Percentiles rank a stretch among this genome's conserved stretches.
Conservation (phyloP, 1,140 invertebrate species). For the Ridgeia piscesae region DNA sequence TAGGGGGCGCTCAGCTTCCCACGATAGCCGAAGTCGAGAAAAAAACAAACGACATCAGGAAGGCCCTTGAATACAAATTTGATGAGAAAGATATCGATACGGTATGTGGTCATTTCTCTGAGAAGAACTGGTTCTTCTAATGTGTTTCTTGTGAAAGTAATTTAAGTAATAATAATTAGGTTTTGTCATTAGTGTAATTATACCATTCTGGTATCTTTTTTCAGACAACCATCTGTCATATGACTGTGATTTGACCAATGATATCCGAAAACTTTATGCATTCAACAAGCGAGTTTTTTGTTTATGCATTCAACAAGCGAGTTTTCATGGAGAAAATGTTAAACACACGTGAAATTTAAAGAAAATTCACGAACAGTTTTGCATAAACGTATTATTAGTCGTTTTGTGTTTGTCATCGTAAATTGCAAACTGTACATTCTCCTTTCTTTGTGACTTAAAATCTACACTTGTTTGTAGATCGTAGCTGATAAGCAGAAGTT, state of each 20-base stretch:
- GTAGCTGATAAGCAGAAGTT: conserved; percentile 91
- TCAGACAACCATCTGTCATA: background rate
- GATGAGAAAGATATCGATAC: conserved; percentile 74
- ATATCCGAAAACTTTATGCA: background rate
- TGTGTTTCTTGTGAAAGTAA: background rate
- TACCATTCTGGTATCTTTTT: background rate
- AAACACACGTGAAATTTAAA: background rate
- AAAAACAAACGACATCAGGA: conserved; percentile 86
- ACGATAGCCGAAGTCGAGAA: conserved; percentile 80
- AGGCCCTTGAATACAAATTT: conserved; percentile 73
- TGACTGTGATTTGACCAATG: too few relatives aligned
- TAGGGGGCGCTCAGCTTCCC: conserved; percentile 77
- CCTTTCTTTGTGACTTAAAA: background rate
- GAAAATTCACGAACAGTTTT: background rate
- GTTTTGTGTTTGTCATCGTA: background rate
- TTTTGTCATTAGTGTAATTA: too few relatives aligned
- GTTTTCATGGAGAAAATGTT: background rate
- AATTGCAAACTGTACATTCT: too few relatives aligned
- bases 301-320: background rate
- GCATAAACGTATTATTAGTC: background rate
- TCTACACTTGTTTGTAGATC: conserved; percentile 61
- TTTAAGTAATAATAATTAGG: background rate
- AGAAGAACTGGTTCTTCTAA: background rate
- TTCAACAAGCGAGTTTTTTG: too few relatives aligned
- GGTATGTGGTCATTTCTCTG: conserved; percentile 53